Evolutionary conservation across 2,113 vertebrate species (phyloP).

Genomic region (Neolamprologus tretocephalus): DNA sequence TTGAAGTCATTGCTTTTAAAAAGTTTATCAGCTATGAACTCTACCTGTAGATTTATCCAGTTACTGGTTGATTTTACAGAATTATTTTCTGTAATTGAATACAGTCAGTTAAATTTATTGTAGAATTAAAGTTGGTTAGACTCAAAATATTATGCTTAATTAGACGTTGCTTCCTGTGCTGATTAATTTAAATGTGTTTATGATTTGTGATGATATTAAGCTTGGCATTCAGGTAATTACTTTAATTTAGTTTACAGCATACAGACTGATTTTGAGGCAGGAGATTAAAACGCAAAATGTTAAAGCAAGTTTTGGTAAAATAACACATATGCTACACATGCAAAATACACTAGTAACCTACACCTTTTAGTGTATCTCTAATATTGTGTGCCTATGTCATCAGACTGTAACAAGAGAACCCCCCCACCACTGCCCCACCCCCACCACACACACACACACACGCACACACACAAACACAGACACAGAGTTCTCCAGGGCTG

Average conservation of each 20-base stretch:
- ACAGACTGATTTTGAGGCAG: background rate
- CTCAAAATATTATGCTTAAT: background rate
- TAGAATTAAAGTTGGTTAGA: background rate
- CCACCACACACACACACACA: rapidly evolving
- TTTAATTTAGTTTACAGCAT: conserved; percentile 7
- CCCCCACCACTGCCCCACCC: rapidly evolving
- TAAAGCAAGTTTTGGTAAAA: background rate
- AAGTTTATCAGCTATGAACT: background rate
- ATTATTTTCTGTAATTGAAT: background rate
- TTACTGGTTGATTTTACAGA: background rate
- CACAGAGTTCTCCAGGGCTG: conserved; percentile 21
- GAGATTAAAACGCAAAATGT: background rate
- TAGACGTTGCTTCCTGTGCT: background rate
- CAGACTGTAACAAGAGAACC: background rate
- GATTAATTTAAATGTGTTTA: background rate
- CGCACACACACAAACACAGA: background rate
- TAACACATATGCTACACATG: background rate
- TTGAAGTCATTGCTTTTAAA: background rate
- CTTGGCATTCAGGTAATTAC: background rate
- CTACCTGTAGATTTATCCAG: background rate
- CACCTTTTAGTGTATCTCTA: conserved; percentile 6
- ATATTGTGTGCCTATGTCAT: background rate
- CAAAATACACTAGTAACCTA: background rate
- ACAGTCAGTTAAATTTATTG: background rate
- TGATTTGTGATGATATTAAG: background rate